A percentile compares a stretch with the other conserved stretches of the same genome.
These are phyloP conservation scores for Brachypteracias leptosomus DNA, from an alignment of 2,113 vertebrate genomes.

Conservation along the genomic window DNA sequence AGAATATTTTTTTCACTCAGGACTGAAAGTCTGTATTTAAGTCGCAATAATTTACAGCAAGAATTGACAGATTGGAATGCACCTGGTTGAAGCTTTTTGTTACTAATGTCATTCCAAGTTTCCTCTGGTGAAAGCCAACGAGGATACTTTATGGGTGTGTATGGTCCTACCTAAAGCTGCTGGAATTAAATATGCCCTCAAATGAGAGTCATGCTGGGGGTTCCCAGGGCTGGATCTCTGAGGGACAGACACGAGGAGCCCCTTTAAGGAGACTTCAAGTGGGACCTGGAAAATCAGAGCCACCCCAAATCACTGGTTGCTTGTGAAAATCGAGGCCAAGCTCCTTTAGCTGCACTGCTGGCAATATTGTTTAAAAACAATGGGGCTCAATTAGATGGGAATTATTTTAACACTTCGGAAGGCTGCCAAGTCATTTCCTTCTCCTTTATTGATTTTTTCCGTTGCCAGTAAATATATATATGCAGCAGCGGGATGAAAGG, in stretches of 20 bases:
- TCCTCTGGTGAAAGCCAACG: neutral
- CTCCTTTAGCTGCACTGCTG: neutral
- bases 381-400: slow-evolving; percentile 60
- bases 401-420: slow-evolving; percentile 65
- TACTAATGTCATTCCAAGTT: slow-evolving; percentile 7
- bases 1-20: slow-evolving; percentile 20
- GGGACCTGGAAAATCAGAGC: neutral
- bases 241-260: no score
- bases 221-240: neutral
- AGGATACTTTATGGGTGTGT: neutral
- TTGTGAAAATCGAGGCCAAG: neutral
- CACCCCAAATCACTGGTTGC: neutral
- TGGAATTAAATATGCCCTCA: neutral
- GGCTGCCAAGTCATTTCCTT: slow-evolving; percentile 52
- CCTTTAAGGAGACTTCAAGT: neutral
- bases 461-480: slow-evolving; percentile 51
- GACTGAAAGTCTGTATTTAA: slow-evolving; percentile 27
- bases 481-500: slow-evolving; percentile 21
- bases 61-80: slow-evolving; percentile 54
- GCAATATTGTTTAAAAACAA: slow-evolving; percentile 44
- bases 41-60: slow-evolving; percentile 14
- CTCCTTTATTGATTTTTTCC: slow-evolving; percentile 54
- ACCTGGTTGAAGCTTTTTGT: slow-evolving; percentile 19
- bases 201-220: neutral
- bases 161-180: neutral